Evolutionary conservation across 2,797 vertebrate species (phyloP).

Genomic region (Microctenopoma lineatum): DNA sequence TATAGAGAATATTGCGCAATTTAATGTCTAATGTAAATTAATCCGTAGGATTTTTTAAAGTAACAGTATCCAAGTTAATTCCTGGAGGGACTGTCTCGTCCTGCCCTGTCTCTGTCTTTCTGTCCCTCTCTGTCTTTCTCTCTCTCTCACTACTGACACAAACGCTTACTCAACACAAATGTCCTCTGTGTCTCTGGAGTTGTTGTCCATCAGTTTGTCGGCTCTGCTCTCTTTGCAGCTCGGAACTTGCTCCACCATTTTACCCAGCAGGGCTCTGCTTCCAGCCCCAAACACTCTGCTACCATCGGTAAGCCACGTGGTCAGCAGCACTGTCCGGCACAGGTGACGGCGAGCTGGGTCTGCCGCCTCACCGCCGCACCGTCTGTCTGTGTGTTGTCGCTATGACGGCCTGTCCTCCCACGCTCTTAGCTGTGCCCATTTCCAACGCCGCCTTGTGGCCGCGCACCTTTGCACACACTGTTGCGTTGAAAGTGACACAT

Average conservation of each 20-base stretch:
- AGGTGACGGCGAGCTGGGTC: conserved; percentile 17
- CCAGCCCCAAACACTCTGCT: conserved; percentile 89
- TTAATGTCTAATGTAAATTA: neutral
- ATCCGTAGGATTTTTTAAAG: neutral
- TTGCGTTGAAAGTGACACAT: conserved; percentile 54
- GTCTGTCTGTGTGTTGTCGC: conserved; percentile 65
- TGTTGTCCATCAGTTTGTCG: conserved; percentile 78
- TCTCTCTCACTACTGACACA: conserved; percentile 54
- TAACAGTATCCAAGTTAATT: neutral
- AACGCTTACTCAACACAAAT: conserved; percentile 60
- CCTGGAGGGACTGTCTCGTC: conserved; percentile 54
- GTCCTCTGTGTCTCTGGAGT: conserved; percentile 58
- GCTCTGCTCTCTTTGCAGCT: conserved; percentile 87
- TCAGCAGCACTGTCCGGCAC: conserved; percentile 42
- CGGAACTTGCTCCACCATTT: conserved; percentile 88
- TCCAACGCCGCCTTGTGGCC: conserved; percentile 30
- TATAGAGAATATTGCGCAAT: neutral
- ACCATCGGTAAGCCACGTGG: conserved; percentile 80
- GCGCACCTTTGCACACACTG: neutral
- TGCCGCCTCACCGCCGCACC: conserved; percentile 41
- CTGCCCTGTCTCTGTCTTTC: conserved; percentile 6
- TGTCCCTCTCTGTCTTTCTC: conserved; percentile 31
- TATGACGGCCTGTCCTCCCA: conserved; percentile 40
- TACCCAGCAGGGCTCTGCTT: conserved; percentile 84
- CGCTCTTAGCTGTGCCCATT: conserved; percentile 54